phyloP scores from a whole-genome alignment of 2,113 vertebrate species.

The Pardalotus punctatus region DNA sequence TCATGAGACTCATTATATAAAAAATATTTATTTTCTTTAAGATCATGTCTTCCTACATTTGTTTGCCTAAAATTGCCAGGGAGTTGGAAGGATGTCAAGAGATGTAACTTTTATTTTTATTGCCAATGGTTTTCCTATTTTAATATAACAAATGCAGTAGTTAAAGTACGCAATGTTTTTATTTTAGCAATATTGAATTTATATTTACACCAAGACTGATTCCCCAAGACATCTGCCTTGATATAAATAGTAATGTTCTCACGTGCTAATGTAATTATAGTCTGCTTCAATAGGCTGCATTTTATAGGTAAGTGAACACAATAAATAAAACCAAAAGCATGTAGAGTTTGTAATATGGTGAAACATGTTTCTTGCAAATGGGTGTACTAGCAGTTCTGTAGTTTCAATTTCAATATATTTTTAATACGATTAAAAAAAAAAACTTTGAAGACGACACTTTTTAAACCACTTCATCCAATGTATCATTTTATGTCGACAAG shows the following conservation, averaged over 20 bases:
- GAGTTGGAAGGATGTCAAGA: not conserved
- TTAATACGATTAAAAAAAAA: not conserved
- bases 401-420: not conserved
- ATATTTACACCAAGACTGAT: not conserved
- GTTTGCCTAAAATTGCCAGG: rapidly evolving
- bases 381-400: not conserved
- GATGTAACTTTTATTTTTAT: not conserved
- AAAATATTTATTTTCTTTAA: rapidly evolving
- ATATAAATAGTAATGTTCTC: not conserved
- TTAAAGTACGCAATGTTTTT: not conserved
- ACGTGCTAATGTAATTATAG: not conserved
- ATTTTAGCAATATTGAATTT: not conserved
- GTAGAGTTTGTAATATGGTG: rapidly evolving
- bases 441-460: not conserved
- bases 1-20: rapidly evolving
- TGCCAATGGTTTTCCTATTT: rapidly evolving
- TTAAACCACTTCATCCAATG: not conserved
- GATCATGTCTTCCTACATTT: rapidly evolving
- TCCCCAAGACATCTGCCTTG: not conserved
- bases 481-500: not conserved
- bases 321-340: too few species aligned
- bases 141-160: rapidly evolving
- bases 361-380: rapidly evolving
- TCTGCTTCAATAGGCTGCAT: rapidly evolving
- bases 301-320: not conserved